These are phyloP conservation scores for Pampus argenteus DNA, from an alignment of 2,797 vertebrate species.

Conservation along the genomic window DNA sequence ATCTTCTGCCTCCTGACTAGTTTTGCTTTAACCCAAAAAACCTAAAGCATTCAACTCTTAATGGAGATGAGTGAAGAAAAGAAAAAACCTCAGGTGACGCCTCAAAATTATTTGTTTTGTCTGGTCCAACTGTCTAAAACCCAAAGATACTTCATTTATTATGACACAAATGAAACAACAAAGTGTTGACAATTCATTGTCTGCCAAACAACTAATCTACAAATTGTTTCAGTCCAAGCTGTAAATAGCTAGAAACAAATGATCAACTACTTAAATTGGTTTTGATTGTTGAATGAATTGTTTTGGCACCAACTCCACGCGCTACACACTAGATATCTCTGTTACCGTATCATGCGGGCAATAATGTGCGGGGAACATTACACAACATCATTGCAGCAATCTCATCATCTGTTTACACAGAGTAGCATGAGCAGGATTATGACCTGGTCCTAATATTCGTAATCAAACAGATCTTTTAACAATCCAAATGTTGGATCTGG, in stretches of 20 bases:
- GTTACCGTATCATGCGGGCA: background rate
- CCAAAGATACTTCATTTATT: too few species aligned
- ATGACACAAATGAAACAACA: background rate
- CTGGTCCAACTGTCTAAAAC: too few species aligned
- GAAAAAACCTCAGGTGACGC: too few species aligned
- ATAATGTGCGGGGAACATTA: slow-evolving; percentile 28
- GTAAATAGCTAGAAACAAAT: background rate
- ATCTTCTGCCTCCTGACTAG: background rate
- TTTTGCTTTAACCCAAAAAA: background rate
- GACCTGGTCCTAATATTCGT: slow-evolving; percentile 38
- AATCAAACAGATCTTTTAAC: slow-evolving; percentile 55
- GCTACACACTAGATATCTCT: background rate
- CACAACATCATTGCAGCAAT: slow-evolving; percentile 25
- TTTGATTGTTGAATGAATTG: background rate
- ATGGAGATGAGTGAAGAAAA: too few species aligned
- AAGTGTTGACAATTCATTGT: background rate
- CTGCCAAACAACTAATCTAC: background rate
- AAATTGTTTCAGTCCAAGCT: background rate
- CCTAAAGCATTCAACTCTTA: background rate
- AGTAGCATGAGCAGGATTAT: slow-evolving; percentile 49
- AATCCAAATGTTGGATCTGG: slow-evolving; percentile 36
- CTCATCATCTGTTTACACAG: slow-evolving; percentile 42
- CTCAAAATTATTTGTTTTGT: too few species aligned
- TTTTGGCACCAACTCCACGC: background rate
- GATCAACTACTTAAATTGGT: too few species aligned